phyloP scores from a whole-genome alignment of 2,113 vertebrate genomes.

The Eidolon helvum region DNA sequence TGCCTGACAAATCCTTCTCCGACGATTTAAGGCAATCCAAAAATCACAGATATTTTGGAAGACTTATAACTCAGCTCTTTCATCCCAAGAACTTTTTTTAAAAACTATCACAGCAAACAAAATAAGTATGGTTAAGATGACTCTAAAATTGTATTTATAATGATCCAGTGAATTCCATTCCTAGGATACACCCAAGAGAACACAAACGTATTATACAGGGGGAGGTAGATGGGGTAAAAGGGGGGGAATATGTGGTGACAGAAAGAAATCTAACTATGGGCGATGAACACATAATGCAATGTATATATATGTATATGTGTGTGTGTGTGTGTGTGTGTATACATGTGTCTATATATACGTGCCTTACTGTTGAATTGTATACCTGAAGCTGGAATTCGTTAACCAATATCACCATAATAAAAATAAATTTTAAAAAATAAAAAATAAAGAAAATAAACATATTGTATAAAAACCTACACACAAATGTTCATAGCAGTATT shows the following conservation, averaged over 20 bases:
- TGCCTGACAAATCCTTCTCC: not conserved
- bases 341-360: too few species aligned
- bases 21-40: not conserved
- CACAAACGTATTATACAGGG: not conserved
- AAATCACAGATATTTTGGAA: not conserved
- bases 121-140: not conserved
- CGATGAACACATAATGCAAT: too few species aligned
- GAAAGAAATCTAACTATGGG: too few species aligned
- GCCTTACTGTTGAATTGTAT: too few species aligned
- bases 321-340: too few species aligned
- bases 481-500: not conserved
- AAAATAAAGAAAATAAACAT: too few species aligned
- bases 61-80: not conserved
- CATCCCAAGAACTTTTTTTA: not conserved
- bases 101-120: not conserved
- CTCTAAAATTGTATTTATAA: slow-evolving; percentile 11
- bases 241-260: too few species aligned
- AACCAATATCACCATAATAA: too few species aligned
- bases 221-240: too few species aligned
- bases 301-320: too few species aligned
- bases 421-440: too few species aligned
- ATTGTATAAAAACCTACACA: not conserved
- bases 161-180: not conserved
- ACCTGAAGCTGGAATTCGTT: too few species aligned
- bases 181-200: not conserved